Conservation (phyloP, 2,888 invertebrate species). For the Drosophila nr. fundita region DNA sequence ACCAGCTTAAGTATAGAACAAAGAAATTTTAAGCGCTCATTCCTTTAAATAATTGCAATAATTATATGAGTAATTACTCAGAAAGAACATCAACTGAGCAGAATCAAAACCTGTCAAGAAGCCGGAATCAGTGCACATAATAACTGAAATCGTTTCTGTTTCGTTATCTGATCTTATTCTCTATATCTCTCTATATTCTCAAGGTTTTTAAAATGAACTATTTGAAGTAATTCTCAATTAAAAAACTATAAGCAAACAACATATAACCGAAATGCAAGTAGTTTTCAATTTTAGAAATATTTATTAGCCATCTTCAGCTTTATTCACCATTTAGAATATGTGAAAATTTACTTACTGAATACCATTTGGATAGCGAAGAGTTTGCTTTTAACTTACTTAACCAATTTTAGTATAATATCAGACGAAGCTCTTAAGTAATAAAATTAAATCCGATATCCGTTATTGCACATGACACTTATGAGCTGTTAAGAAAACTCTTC, state of each 20-base stretch:
- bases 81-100: conserved; percentile 4
- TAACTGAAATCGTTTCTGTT: conserved; percentile 7
- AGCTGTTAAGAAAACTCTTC: not conserved
- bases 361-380: not conserved
- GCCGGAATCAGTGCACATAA: conserved; percentile 2
- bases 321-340: not conserved
- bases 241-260: not conserved
- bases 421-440: not conserved
- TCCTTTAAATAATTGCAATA: conserved; percentile 44
- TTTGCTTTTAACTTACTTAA: not conserved
- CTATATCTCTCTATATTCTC: not conserved
- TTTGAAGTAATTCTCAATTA: not conserved
- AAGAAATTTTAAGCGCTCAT: conserved; percentile 39
- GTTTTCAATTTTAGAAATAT: not conserved
- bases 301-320: not conserved
- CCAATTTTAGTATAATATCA: not conserved
- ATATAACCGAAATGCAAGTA: not conserved
- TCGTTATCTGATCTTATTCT: not conserved
- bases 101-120: conserved; percentile 18
- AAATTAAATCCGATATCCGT: conserved; percentile 8
- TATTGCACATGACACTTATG: conserved; percentile 4
- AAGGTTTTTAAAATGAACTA: not conserved
- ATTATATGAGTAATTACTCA: conserved; percentile 47
- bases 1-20: conserved; percentile 26
- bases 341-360: not conserved